These are phyloP conservation scores for Platichthys stellatus DNA, from an alignment of 2,113 vertebrate genomes.

Conservation along the genomic window DNA sequence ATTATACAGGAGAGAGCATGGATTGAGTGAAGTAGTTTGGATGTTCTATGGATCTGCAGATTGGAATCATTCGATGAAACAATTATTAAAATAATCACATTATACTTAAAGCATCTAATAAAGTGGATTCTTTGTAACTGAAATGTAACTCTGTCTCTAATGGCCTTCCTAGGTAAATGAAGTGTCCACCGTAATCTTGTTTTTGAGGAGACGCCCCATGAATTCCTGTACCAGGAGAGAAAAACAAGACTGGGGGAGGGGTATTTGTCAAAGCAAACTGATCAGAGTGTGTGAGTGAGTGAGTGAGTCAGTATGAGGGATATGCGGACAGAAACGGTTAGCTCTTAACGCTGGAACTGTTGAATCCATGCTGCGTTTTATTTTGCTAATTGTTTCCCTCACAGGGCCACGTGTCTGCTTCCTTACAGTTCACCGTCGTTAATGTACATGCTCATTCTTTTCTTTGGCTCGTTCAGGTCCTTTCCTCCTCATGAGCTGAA, in stretches of 20 bases:
- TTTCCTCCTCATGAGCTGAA: constrained; percentile 10
- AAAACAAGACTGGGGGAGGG: constrained; percentile 52
- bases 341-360: constrained; percentile 3
- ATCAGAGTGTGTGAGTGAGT: constrained; percentile 37
- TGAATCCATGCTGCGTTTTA: neutral
- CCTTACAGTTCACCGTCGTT: constrained; percentile 3
- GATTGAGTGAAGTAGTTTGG: neutral
- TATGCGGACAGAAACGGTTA: neutral
- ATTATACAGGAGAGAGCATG: neutral
- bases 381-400: constrained; percentile 21
- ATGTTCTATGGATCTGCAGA: neutral
- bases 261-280: constrained; percentile 32
- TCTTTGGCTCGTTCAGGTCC: neutral
- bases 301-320: constrained; percentile 32
- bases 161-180: constrained; percentile 29
- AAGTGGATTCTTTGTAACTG: neutral
- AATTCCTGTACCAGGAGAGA: constrained; percentile 53
- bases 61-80: no score
- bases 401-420: neutral
- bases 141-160: neutral
- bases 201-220: constrained; percentile 47
- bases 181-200: constrained; percentile 46
- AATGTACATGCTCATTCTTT: neutral
- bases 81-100: neutral
- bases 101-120: neutral